Base-by-base conservation (phyloP, 2,113 vertebrate species). In the Copsychus sechellarum region DNA sequence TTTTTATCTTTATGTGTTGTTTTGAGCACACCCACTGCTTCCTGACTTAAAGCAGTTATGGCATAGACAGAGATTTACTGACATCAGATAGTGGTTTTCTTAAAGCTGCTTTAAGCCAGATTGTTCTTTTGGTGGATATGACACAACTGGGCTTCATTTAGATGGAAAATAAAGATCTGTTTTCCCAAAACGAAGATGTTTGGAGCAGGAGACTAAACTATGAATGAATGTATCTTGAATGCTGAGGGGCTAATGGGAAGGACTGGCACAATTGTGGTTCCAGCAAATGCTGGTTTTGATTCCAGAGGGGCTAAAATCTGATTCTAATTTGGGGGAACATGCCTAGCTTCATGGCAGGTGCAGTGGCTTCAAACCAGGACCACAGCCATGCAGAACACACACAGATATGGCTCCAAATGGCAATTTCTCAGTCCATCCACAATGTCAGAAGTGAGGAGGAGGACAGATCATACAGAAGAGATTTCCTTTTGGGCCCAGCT, bases 11-110 rank as follows among this genome's bases (percentile, higher is more conserved):
- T 95, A 88, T 88, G 72, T 74, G 82, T 86, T 95, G 90, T 90
- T 94, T 78, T 70, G 72, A 94, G 92, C 88, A 93, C 94, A 90
- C 93, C 95, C 96, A 94, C 94, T 93, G 94, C 85, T 97, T 97
- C 94, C 96, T 95, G 93, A 86, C 90, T 97, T 86, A 83, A 93
- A 96, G 83, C 82, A 90, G 64, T 86, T 88, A 70, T 23, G 78
- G 67, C 62, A 87, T 33, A 88, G 92, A 56, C 80, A 86, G 51
- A 96, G 94, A 92, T 95, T 93, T 95, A 90, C 92, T 92, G 92
- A 83, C 90, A 94, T 93, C 88, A 96, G 93, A 93, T 83, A 94
- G 90, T 36, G 76, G 76, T 94, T 96, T 94, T 90, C 92, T 90
- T 81, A 92, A 86, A 90, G 82, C 88, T 93, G 71, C 81, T 86